Conservation (phyloP, 2,113 vertebrate species). For the Dinomys branickii region DNA sequence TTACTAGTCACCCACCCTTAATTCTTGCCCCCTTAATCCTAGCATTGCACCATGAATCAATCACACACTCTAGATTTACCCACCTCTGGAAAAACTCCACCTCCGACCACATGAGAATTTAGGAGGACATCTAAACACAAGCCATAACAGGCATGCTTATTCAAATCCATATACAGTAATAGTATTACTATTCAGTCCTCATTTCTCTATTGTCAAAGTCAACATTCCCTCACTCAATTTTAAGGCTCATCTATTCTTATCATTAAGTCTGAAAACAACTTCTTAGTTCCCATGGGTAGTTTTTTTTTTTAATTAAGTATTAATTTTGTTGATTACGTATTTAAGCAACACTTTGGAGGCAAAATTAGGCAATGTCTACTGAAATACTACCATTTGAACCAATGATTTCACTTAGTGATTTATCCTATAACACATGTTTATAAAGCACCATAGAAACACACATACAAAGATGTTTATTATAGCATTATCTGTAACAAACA, state of each 20-base stretch:
- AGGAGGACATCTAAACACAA: background rate
- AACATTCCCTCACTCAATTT: background rate
- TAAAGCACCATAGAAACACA: background rate
- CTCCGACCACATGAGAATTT: background rate
- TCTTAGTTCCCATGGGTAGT: background rate
- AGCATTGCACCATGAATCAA: background rate
- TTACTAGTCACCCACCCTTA: background rate
- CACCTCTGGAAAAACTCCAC: background rate
- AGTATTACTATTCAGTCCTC: background rate
- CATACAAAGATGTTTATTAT: background rate
- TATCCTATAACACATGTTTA: background rate
- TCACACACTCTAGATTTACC: background rate
- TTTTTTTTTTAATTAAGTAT: background rate
- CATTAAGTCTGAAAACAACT: background rate
- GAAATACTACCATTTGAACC: background rate
- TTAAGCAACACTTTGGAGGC: background rate
- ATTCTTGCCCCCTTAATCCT: background rate
- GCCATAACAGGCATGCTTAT: background rate
- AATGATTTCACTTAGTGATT: background rate
- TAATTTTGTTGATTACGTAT: background rate
- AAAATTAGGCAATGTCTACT: background rate
- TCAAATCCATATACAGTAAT: background rate
- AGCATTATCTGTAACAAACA: background rate
- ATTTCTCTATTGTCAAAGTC: background rate
- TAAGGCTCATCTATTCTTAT: background rate